Conservation (phyloP, 1,140 invertebrate genomes). For the Ips typographus region DNA sequence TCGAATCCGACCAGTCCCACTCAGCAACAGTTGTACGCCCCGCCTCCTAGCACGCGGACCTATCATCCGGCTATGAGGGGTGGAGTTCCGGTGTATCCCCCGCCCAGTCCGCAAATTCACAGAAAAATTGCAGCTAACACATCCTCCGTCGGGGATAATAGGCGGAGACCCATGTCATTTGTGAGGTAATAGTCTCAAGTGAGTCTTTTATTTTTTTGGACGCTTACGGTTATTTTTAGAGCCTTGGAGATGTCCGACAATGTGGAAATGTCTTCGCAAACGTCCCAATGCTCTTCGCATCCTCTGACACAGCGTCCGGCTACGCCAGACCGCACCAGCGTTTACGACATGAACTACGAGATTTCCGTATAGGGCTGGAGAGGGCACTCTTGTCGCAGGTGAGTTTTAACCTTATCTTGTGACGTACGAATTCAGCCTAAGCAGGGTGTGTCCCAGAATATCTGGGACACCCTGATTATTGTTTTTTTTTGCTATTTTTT, state of each 20-base stretch:
- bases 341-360: conserved; percentile 95
- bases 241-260: conserved; percentile 89
- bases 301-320: conserved; percentile 53
- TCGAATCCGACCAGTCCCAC: conserved; percentile 79
- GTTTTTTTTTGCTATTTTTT: not conserved
- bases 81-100: conserved; percentile 69
- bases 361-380: conserved; percentile 77
- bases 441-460: not conserved
- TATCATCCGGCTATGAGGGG: conserved; percentile 65
- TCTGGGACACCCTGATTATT: not conserved
- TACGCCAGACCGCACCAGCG: conserved; percentile 80
- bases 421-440: not conserved
- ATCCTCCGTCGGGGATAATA: conserved; percentile 49
- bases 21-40: conserved; percentile 56
- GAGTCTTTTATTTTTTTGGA: not conserved
- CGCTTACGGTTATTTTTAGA: conserved; percentile 45
- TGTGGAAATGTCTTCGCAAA: conserved; percentile 64
- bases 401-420: conserved; percentile 25
- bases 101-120: conserved; percentile 65
- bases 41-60: conserved; percentile 40
- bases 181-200: conserved; percentile 58
- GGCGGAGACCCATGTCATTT: conserved; percentile 84
- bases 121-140: conserved; percentile 49
- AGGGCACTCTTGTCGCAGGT: conserved; percentile 51
- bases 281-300: conserved; percentile 42